phyloP scores from a whole-genome alignment of 1,140 invertebrate genomes.

The Tribolium castaneum region DNA sequence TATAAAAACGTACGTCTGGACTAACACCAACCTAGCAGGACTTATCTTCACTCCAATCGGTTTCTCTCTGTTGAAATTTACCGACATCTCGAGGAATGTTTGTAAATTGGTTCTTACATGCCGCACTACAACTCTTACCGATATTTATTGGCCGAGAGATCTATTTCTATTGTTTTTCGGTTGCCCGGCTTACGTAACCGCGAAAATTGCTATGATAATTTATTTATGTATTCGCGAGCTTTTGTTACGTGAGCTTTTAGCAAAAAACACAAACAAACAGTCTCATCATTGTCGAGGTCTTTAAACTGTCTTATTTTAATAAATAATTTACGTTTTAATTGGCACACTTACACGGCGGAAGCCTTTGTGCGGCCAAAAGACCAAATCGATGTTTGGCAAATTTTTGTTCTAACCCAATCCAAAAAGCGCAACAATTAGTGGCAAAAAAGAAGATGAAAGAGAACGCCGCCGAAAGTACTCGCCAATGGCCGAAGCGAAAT shows the following conservation, averaged over 20 bases:
- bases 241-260: background rate
- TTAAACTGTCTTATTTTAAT: background rate
- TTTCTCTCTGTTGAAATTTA: conserved; percentile 52
- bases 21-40: conserved; percentile 41
- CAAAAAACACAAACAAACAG: background rate
- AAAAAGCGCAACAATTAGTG: background rate
- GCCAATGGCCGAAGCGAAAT: background rate
- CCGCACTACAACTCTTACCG: conserved; percentile 55
- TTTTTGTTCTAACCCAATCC: background rate
- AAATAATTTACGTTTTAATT: background rate
- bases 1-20: conserved; percentile 44
- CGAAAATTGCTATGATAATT: conserved; percentile 13
- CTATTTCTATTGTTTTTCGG: conserved; percentile 52
- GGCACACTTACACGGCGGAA: background rate
- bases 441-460: background rate
- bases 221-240: conserved; percentile 9
- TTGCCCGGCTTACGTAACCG: conserved; percentile 1
- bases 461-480: background rate
- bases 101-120: conserved; percentile 61
- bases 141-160: conserved; percentile 51
- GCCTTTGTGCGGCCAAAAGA: background rate
- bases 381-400: background rate
- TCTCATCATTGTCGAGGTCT: too few relatives aligned
- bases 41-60: conserved; percentile 55
- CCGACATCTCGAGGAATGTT: conserved; percentile 58